phyloP scores from a whole-genome alignment of 2,888 invertebrate species.

The Spodoptera picta region DNA sequence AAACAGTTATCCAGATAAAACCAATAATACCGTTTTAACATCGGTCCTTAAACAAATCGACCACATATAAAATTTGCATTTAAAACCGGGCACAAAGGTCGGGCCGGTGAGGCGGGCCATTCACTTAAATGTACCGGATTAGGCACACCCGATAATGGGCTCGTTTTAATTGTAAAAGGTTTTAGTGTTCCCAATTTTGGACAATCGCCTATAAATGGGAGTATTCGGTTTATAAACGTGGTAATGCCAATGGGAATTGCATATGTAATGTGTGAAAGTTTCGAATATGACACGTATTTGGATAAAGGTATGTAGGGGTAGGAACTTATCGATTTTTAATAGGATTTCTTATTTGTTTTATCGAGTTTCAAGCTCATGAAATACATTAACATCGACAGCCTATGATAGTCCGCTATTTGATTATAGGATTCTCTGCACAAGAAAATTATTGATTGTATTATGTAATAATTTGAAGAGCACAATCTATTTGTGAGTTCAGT shows the following conservation, averaged over 20 bases:
- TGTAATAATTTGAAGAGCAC: too few species aligned
- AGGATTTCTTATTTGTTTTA: neutral
- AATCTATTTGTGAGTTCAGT: too few species aligned
- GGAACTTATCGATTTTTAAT: neutral
- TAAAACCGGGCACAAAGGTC: conserved; percentile 70
- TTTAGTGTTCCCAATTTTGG: conserved; percentile 55
- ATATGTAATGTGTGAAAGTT: conserved; percentile 35
- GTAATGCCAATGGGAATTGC: conserved; percentile 35
- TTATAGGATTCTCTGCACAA: too few species aligned
- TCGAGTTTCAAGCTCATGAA: too few species aligned
- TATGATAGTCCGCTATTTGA: too few species aligned
- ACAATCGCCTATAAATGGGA: conserved; percentile 49
- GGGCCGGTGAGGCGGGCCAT: conserved; percentile 69
- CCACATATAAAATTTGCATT: conserved; percentile 67
- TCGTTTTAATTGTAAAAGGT: conserved; percentile 75
- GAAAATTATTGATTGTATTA: too few species aligned
- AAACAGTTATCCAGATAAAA: conserved; percentile 5
- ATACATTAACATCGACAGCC: too few species aligned
- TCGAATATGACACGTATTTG: neutral
- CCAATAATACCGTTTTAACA: conserved; percentile 38
- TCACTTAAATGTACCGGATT: conserved; percentile 74
- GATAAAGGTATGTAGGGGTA: conserved; percentile 2
- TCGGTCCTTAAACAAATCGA: conserved; percentile 45
- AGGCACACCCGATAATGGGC: conserved; percentile 76
- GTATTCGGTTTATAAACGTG: conserved; percentile 38